Evolutionary conservation across 2,888 invertebrate genomes (phyloP), one percentile per base, ranked within the genome.

Genomic region (Dynastes grantii): DNA sequence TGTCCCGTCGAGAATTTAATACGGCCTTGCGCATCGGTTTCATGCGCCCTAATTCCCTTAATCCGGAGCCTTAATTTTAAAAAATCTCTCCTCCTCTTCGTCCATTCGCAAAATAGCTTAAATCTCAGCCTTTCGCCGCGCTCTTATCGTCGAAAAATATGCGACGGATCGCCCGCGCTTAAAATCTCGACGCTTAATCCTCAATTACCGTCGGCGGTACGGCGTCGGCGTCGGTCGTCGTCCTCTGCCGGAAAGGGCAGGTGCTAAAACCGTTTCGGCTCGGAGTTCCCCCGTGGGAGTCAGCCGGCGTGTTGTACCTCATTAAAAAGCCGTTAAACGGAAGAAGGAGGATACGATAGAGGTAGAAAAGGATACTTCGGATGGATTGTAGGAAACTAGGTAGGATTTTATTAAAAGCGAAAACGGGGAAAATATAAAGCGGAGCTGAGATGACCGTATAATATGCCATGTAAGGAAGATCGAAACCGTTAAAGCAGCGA

Each of bases 321-420:
- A 65, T 65, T 65, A 65, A 65, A 65, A 65, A 40, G 40, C 16
- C 65, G 40, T 65, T 65, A 65, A 65, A 65, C 65, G 65, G 37
- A 16, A 16, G n/a, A 16, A 13, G n/a, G 13, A 3, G 55, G 16
- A 5, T 9, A 45, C 45, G 45, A 11, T 45, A 2, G 11, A 45
- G 45, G 45, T 11, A 8, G 45, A 11, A 9, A 9, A 45, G 45
- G 45, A 45, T 45, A 8, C 9, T 45, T 45, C 8, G 9, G 45
- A 45, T 22, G 55, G 16, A 6, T 16, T 3, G 16, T 1, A n/a
- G 55, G 2, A 16, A 8, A 55, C 5, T 45, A 9, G 45, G 16
- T 11, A 11, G 16, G 40, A 37, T 65, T 37, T 65, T 65, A 65
- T 40, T 65, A 65, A 65, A 65, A 2, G 37, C n/a, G 65, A 65